Percentiles rank a stretch among this genome's conserved stretches.
Evolutionary conservation across 1,140 invertebrate genomes (phyloP).

Genomic region (Heliconius nattereri): DNA sequence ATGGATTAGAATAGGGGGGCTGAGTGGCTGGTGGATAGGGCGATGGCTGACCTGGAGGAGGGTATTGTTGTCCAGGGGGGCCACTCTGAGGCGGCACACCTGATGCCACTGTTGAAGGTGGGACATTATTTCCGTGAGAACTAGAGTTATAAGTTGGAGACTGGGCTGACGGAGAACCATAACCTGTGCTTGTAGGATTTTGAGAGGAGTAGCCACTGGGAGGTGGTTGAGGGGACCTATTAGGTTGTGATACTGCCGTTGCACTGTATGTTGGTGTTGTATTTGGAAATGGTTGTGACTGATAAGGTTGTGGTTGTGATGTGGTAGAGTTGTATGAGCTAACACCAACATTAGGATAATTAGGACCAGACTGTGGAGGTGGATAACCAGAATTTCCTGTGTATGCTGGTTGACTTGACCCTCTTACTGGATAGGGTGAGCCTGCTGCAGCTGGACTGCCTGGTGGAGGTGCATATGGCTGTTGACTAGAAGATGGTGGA

Average conservation of each 20-base stretch:
- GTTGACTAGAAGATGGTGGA: constrained; percentile 74
- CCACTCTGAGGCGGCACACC: constrained; percentile 58
- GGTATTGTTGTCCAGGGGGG: constrained; percentile 69
- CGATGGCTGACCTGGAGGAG: constrained; percentile 70
- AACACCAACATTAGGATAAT: constrained; percentile 74
- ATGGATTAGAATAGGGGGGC: constrained; percentile 79
- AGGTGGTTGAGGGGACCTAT: constrained; percentile 77
- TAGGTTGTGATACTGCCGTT: constrained; percentile 77
- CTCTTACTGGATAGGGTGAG: constrained; percentile 73
- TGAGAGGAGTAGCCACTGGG: constrained; percentile 71
- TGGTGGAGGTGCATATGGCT: constrained; percentile 74
- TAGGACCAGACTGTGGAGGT: constrained; percentile 65
- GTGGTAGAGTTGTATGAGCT: constrained; percentile 74
- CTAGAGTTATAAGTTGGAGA: constrained; percentile 78
- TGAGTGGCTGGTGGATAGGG: constrained; percentile 75
- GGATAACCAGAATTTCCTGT: constrained; percentile 76
- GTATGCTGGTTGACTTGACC: constrained; percentile 66
- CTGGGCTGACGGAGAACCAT: constrained; percentile 78
- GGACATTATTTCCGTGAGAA: constrained; percentile 71
- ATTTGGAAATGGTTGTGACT: constrained; percentile 77
- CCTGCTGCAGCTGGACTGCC: constrained; percentile 73
- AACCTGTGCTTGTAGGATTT: constrained; percentile 70
- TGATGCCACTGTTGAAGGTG: constrained; percentile 63
- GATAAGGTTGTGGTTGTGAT: constrained; percentile 75
- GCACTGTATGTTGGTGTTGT: constrained; percentile 77